These are phyloP conservation scores for Phoeniculus purpureus DNA, from an alignment of 2,797 vertebrate genomes.

Conservation along the genomic window DNA sequence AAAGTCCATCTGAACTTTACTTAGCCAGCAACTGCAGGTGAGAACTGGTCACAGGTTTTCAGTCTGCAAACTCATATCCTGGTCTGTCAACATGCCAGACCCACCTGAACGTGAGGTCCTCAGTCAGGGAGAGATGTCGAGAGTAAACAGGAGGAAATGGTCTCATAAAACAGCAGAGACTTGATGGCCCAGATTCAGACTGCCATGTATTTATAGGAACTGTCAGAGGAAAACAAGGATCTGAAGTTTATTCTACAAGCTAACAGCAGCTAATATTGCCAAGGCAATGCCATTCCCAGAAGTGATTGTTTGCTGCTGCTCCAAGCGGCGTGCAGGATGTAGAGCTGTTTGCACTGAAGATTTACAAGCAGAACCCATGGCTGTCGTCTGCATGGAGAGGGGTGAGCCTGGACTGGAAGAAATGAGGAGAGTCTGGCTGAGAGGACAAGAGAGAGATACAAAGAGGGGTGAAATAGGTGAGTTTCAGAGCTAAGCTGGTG, in stretches of 20 bases:
- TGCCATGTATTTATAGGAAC: not conserved
- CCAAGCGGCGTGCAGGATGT: not conserved
- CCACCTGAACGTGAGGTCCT: accelerated
- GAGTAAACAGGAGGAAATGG: not conserved
- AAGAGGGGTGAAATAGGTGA: not conserved
- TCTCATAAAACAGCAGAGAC: not conserved
- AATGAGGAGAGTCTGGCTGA: not conserved
- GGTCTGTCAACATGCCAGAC: not conserved
- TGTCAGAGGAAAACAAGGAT: not conserved
- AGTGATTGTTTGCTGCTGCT: not conserved
- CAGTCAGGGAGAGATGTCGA: not conserved
- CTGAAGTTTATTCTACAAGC: not conserved
- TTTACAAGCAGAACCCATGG: not conserved
- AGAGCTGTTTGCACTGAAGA: not conserved
- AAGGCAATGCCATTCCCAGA: not conserved
- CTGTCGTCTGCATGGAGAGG: not conserved
- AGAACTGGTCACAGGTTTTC: not conserved
- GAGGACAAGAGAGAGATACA: not conserved
- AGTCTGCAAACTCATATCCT: not conserved
- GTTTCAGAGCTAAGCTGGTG: not conserved
- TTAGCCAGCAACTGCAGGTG: not conserved
- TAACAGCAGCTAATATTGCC: not conserved
- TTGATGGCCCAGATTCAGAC: not conserved
- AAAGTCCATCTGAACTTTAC: not conserved
- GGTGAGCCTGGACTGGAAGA: not conserved